phyloP scores from a whole-genome alignment of 1,140 invertebrate genomes.

The Brachionus rubens region DNA sequence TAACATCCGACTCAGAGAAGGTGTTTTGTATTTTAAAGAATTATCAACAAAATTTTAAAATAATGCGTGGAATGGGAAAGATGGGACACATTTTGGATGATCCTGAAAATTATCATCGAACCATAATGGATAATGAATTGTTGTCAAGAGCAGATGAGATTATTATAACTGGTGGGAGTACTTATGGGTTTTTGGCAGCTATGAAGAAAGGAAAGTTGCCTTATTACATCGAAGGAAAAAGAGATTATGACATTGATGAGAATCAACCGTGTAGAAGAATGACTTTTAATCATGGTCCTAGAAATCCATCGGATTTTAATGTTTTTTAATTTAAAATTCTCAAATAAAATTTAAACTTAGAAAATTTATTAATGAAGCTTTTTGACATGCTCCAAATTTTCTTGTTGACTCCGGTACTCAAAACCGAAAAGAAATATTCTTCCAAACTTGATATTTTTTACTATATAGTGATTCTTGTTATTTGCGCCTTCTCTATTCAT shows the following conservation, averaged over 20 bases:
- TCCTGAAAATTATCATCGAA: neutral
- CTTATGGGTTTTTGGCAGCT: neutral
- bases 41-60: neutral
- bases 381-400: too few relatives aligned
- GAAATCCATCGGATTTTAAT: neutral
- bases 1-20: neutral
- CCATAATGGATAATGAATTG: neutral
- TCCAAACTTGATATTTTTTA: too few relatives aligned
- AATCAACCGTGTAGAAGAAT: neutral
- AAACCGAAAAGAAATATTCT: too few relatives aligned
- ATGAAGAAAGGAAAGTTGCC: neutral
- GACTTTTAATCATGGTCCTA: neutral
- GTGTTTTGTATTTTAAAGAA: neutral
- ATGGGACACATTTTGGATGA: neutral
- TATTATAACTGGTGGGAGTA: neutral
- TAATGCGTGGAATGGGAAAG: neutral
- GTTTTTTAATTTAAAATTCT: neutral
- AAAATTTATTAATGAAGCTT: too few relatives aligned
- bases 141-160: neutral
- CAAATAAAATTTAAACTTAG: too few relatives aligned
- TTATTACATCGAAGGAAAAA: neutral
- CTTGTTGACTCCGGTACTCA: too few relatives aligned
- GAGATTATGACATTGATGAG: neutral
- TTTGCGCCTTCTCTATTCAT: too few relatives aligned
- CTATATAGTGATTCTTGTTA: too few relatives aligned